A percentile compares a stretch with the other conserved stretches of the same genome.
These are phyloP conservation scores for Herpailurus yagouaroundi DNA, from an alignment of 2,113 vertebrate genomes.

Conservation along the genomic window DNA sequence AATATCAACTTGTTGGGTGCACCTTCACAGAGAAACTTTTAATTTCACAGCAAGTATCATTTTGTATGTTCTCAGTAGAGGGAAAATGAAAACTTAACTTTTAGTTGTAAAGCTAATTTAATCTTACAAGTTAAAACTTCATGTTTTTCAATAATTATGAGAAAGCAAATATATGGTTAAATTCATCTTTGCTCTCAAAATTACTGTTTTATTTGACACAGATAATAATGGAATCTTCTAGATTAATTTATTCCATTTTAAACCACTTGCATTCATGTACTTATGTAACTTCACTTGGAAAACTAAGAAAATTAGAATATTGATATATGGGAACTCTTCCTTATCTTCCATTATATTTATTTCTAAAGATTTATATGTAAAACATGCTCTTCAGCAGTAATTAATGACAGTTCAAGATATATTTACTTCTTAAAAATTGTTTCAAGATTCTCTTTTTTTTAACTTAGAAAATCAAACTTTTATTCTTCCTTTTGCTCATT, in stretches of 20 bases:
- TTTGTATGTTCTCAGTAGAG: neutral
- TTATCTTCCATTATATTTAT: neutral
- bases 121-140: slow-evolving; percentile 10
- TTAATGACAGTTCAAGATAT: neutral
- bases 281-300: neutral
- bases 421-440: neutral
- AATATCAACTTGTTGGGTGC: neutral
- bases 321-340: neutral
- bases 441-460: neutral
- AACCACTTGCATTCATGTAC: neutral
- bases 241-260: neutral
- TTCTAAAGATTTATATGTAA: neutral
- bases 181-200: neutral
- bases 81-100: neutral
- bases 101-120: neutral
- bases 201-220: neutral
- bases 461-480: neutral
- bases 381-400: neutral
- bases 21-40: neutral
- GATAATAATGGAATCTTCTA: neutral
- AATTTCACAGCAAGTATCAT: neutral
- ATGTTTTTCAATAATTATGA: neutral
- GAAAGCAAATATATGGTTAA: slow-evolving; percentile 7
- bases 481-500: neutral
- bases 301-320: slow-evolving; percentile 31